Percentiles rank a stretch among this genome's conserved stretches.
phyloP scores from a whole-genome alignment of 1,140 invertebrate species.

The Phortica variegata region DNA sequence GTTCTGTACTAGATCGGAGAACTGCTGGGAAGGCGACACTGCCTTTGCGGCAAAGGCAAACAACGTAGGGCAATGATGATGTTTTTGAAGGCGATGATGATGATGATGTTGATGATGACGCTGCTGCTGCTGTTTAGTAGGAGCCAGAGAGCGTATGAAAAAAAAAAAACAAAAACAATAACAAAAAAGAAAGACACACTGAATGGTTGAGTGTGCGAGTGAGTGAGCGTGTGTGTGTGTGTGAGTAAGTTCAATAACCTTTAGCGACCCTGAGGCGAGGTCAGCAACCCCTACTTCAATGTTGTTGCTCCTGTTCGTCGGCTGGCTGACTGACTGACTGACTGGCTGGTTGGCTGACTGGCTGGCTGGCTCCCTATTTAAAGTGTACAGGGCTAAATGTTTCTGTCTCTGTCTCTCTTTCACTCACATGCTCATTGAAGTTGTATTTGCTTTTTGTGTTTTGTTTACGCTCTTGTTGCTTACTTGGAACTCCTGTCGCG shows the following conservation, averaged over 20 bases:
- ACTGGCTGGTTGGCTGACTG: background rate
- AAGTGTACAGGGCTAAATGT: background rate
- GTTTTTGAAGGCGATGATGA: too few relatives aligned
- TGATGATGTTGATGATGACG: too few relatives aligned
- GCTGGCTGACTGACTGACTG: background rate
- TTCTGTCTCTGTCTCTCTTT: background rate
- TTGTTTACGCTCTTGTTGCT: slow-evolving; percentile 10
- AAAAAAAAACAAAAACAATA: background rate
- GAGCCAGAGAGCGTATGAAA: too few relatives aligned
- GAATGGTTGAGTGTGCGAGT: background rate
- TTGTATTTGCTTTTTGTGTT: slow-evolving; percentile 1
- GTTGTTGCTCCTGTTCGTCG: background rate
- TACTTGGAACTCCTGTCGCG: slow-evolving; percentile 35
- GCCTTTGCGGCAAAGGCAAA: too few relatives aligned
- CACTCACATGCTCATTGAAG: background rate
- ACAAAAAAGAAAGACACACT: slow-evolving; percentile 1
- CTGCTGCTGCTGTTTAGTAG: too few relatives aligned
- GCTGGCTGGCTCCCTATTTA: too few relatives aligned
- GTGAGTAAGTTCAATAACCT: slow-evolving; percentile 46
- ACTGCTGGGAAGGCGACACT: too few relatives aligned
- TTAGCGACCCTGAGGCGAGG: slow-evolving; percentile 56
- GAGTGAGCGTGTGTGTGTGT: slow-evolving; percentile 1
- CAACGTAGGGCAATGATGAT: too few relatives aligned
- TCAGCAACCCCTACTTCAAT: slow-evolving; percentile 49
- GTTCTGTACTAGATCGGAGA: too few relatives aligned